Conservation (phyloP, 2,797 vertebrate genomes). For the Jordanella pulchra region DNA sequence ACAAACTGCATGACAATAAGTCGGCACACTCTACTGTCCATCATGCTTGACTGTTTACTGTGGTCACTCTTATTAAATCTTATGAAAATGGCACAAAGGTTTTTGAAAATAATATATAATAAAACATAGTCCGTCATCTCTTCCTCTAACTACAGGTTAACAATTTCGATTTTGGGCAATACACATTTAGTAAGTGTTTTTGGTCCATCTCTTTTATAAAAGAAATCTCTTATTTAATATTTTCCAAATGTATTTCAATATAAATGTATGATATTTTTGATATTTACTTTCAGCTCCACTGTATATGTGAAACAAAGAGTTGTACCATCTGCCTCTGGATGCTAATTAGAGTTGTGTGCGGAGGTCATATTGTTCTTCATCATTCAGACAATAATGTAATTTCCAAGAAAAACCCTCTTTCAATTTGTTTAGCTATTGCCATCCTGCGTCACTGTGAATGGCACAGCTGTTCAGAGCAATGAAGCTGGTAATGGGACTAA, state of each 20-base stretch:
- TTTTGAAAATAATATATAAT: slow-evolving; percentile 1
- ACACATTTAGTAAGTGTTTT: not conserved
- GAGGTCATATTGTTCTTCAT: slow-evolving; percentile 15
- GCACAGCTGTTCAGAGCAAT: slow-evolving; percentile 18
- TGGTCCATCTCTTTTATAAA: not conserved
- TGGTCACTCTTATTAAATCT: slow-evolving; percentile 23
- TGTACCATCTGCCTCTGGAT: slow-evolving; percentile 4
- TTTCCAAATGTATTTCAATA: not conserved
- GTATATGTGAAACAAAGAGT: not conserved
- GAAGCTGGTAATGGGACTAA: slow-evolving; percentile 18
- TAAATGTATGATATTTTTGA: not conserved
- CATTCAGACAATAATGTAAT: slow-evolving; percentile 21
- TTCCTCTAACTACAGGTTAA: slow-evolving; percentile 14
- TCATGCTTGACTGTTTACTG: not conserved
- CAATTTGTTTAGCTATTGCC: slow-evolving; percentile 18
- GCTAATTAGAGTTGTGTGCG: slow-evolving; percentile 4
- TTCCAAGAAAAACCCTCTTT: slow-evolving; percentile 19
- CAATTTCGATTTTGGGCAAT: not conserved
- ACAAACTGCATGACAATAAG: not conserved
- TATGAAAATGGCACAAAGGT: slow-evolving; percentile 8
- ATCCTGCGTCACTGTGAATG: slow-evolving; percentile 20
- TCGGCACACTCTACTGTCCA: not conserved
- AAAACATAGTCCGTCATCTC: slow-evolving; percentile 7
- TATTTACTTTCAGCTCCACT: not conserved
- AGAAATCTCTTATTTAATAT: not conserved